Evolutionary conservation across 2,113 vertebrate species (phyloP).

Genomic region (Hyaena hyaena): DNA sequence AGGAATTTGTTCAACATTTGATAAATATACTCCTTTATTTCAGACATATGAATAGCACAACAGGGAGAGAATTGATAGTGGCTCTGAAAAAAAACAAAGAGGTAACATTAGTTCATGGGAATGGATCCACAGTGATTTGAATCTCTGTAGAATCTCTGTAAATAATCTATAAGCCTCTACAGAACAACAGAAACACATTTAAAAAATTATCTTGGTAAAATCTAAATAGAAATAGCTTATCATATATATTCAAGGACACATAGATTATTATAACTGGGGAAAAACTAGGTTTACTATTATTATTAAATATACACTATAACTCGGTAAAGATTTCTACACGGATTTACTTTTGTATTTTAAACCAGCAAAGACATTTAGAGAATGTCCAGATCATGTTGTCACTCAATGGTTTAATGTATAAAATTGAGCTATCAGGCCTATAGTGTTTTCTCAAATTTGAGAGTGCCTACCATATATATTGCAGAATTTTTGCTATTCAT

Average conservation of each 20-base stretch:
- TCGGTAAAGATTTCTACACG: neutral
- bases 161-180: neutral
- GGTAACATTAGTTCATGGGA: neutral
- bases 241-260: neutral
- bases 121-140: neutral
- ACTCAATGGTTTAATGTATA: neutral
- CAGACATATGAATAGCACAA: neutral
- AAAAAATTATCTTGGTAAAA: neutral
- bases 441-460: neutral
- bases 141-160: neutral
- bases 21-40: constrained; percentile 46
- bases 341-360: constrained; percentile 21
- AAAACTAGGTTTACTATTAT: neutral
- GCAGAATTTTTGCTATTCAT: neutral
- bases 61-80: neutral
- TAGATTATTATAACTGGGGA: neutral
- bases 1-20: constrained; percentile 23
- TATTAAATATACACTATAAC: neutral
- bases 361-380: neutral
- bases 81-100: neutral
- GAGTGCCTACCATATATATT: neutral
- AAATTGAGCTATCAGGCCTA: neutral
- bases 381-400: neutral
- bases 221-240: neutral
- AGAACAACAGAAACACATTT: neutral